Evolutionary conservation across 1,140 invertebrate species (phyloP).

Genomic region (Zaprionus inermis): DNA sequence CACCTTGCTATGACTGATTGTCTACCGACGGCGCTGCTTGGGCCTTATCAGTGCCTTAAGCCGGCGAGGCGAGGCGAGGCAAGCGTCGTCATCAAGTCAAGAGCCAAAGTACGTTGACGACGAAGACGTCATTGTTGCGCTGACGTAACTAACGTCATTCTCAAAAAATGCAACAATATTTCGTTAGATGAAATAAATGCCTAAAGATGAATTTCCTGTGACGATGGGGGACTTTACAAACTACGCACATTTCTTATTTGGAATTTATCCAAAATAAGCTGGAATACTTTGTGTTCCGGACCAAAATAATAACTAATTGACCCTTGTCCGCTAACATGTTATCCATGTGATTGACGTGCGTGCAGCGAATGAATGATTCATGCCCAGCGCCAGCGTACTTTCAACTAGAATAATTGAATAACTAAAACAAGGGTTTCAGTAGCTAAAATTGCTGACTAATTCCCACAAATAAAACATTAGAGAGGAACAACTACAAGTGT

Average conservation of each 20-base stretch:
- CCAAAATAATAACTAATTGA: slow-evolving; percentile 1
- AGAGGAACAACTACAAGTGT: background rate
- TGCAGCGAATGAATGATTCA: slow-evolving; percentile 16
- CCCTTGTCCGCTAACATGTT: background rate
- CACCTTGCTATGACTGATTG: slow-evolving; percentile 71
- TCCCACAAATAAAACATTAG: no score
- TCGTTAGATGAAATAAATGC: background rate
- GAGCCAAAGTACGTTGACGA: slow-evolving; percentile 53
- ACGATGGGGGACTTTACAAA: background rate
- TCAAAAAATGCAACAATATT: background rate
- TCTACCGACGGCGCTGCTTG: slow-evolving; percentile 54
- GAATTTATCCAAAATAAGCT: background rate
- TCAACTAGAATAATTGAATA: slow-evolving; percentile 5
- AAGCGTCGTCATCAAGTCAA: slow-evolving; percentile 38
- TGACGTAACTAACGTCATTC: slow-evolving; percentile 47
- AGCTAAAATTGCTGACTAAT: slow-evolving; percentile 4
- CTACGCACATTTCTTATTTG: background rate
- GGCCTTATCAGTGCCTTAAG: slow-evolving; percentile 64
- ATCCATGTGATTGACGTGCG: slow-evolving; percentile 4
- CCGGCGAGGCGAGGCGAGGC: no score
- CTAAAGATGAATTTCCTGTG: background rate
- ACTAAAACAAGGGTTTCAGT: background rate
- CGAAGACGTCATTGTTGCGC: slow-evolving; percentile 53
- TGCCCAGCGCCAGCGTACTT: slow-evolving; percentile 2
- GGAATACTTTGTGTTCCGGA: background rate